Percentiles rank a stretch among this genome's conserved stretches.
These are phyloP conservation scores for Heliconius hewitsoni DNA, from an alignment of 1,140 invertebrate genomes.

Conservation along the genomic window DNA sequence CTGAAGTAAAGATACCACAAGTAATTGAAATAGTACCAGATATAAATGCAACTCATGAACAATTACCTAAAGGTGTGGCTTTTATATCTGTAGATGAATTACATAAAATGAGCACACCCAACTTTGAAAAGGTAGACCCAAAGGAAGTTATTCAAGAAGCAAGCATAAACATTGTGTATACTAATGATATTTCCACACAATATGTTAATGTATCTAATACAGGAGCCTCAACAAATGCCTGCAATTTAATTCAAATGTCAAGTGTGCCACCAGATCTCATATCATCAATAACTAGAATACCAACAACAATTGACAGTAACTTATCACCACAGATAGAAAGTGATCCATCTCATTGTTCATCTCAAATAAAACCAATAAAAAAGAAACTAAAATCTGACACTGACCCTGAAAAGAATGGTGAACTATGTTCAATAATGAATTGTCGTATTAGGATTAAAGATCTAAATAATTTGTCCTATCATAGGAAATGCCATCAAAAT, in stretches of 20 bases:
- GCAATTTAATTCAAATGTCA: constrained; percentile 65
- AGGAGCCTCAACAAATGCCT: constrained; percentile 44
- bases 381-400: constrained; percentile 39
- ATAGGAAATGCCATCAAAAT: constrained; percentile 84
- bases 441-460: constrained; percentile 66
- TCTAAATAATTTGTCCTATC: constrained; percentile 78
- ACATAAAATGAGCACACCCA: constrained; percentile 74
- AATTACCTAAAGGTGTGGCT: constrained; percentile 68
- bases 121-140: constrained; percentile 74
- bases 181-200: constrained; percentile 64
- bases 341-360: constrained; percentile 41
- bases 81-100: constrained; percentile 76
- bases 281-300: constrained; percentile 59
- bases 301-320: constrained; percentile 41
- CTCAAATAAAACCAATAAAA: constrained; percentile 37
- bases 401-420: constrained; percentile 43
- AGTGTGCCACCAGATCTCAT: constrained; percentile 72
- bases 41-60: constrained; percentile 56
- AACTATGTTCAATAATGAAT: constrained; percentile 57
- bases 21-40: constrained; percentile 76
- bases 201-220: constrained; percentile 66
- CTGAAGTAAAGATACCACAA: constrained; percentile 70
- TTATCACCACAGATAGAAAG: constrained; percentile 46
- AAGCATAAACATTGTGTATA: constrained; percentile 76
- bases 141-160: constrained; percentile 77